Base-by-base conservation (phyloP, 2,797 vertebrate species). In the Sus cebifrons region DNA sequence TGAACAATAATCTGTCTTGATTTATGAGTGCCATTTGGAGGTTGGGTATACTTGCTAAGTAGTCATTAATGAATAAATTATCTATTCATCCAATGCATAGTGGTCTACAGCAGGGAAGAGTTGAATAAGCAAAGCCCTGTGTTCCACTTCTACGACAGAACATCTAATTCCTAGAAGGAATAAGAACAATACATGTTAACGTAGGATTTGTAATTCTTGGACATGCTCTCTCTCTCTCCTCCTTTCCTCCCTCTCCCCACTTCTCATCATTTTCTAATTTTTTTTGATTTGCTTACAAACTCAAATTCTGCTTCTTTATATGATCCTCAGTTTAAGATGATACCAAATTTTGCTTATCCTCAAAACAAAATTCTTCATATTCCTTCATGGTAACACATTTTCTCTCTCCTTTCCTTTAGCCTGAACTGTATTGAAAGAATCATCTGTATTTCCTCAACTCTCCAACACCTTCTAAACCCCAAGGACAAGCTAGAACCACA, bases 1-100 rank as follows among this genome's bases (percentile, higher is more conserved):
- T 74, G 58, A 88, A 96, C 82, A 73, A 67, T 25, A 77, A 56
- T 56, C 6, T 56, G 6, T 65, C 90, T 82, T 90, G 23, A 95
- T 74, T 70, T 54, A 32, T 67, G 29, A 32, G 32, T 4, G 0
- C 23, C 9, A 36, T 88, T 83, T 85, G 54, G 44, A 86, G 18
- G 10, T 20, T 62, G 15, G 17, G 64, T 4, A 29, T 62, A 17
- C 82, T 93, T 96, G 17, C 10, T 56, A 74, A 91, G 8, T 7
- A 14, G 11, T 71, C 64, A 58, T 1, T 67, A 25, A 5, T 70
- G 11, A 49, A 44, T 90, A 36, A 16, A 54, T 90, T 65, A 56
- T 88, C 14, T 87, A 73, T 7, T 82, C 77, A 32, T 23, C 36
- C 29, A 85, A 17, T 36, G 17, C 4, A 49, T 17, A 36, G 2